Evolutionary conservation across 1,140 invertebrate genomes (phyloP), one percentile per base, ranked within the genome.

Genomic region (Physella acuta): DNA sequence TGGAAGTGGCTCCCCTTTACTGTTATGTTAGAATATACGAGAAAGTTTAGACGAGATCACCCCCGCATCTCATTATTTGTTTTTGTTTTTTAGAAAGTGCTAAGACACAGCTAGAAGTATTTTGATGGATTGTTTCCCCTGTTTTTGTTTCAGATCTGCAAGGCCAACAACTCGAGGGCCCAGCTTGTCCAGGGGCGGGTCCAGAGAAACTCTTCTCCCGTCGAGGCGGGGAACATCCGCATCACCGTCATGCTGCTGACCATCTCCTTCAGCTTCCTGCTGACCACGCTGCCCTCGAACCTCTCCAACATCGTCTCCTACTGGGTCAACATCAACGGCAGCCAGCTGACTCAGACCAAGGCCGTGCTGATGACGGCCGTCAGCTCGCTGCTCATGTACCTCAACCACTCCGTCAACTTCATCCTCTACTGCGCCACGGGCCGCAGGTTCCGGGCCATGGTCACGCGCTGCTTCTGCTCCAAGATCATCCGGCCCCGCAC

Each of bases 401-500:
- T 83, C 0, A 85, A 85, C 72, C 84, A 85, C 72, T 84, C 83
- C 8, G 77, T 81, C 20, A 85, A 85, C 72, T 85, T 85, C 71
- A 82, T 84, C 64, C 72, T 85, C 24, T 85, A 85, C 73, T 84
- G 81, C 72, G 81, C 80, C 34, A 80, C 79, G 33, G 83, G 84
- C 31, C 79, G 80, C 55, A 82, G 81, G 65, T 85, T 85, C 71
- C 70, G 84, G 51, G 77, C 77, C 30, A 77, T 84, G 65, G 75
- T 84, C 5, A 61, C 74, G 2, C 66, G 75, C 31, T 72, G 82
- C 52, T 71, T 84, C 24, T 80, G 80, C 65, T 61, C 74, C 0
- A 63, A 72, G 28, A 73, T 71, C 31, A 73, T 71, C 31, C 24
- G 67, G 16, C 65, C 34, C 60, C 63, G 20, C 3, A 51, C 55